phyloP scores from a whole-genome alignment of 2,888 invertebrate genomes.

The Zhuqinia jingwanae region DNA sequence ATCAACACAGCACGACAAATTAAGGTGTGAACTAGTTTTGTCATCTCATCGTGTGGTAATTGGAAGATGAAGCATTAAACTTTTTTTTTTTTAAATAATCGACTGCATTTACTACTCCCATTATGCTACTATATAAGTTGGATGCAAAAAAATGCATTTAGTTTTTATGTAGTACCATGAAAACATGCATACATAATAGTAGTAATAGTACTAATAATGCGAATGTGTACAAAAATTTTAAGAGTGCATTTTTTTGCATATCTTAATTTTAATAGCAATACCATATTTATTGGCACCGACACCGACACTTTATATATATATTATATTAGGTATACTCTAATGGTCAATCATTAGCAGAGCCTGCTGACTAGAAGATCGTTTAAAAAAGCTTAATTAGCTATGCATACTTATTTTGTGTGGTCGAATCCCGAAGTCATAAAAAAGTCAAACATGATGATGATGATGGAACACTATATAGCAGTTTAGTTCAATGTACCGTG shows the following conservation, averaged over 20 bases:
- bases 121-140: background rate
- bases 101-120: background rate
- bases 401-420: slow-evolving; percentile 18
- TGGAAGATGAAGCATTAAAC: background rate
- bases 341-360: background rate
- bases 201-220: too few species aligned
- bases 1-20: background rate
- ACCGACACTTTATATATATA: slow-evolving; percentile 1
- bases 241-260: slow-evolving; percentile 19
- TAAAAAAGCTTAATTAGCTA: background rate
- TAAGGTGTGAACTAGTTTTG: slow-evolving; percentile 47
- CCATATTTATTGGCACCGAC: background rate
- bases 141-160: background rate
- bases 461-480: background rate
- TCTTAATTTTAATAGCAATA: background rate
- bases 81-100: background rate
- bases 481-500: background rate
- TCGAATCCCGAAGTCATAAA: slow-evolving; percentile 48
- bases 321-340: background rate
- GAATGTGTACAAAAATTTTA: background rate
- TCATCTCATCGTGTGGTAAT: background rate
- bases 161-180: background rate
- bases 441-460: slow-evolving; percentile 1
- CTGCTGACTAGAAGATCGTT: background rate
- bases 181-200: too few species aligned